Evolutionary conservation across 2,797 vertebrate species (phyloP).

Genomic region (Gallirallus australis): DNA sequence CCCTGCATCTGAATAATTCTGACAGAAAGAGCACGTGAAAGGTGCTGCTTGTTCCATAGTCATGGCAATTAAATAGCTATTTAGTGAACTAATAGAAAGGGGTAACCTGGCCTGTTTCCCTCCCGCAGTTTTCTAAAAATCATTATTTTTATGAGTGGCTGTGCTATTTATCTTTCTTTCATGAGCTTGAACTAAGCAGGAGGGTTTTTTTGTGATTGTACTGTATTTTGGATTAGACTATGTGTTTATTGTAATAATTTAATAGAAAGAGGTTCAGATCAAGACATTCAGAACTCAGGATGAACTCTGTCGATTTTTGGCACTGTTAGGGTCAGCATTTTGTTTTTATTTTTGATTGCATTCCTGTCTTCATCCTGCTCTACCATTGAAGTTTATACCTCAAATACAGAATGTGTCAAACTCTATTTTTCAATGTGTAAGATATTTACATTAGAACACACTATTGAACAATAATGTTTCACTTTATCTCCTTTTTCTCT

Average conservation of each 20-base stretch:
- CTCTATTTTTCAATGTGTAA: background rate
- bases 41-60: background rate
- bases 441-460: background rate
- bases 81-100: background rate
- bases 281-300: background rate
- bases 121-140: background rate
- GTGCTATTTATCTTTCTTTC: background rate
- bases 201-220: background rate
- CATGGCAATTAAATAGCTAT: background rate
- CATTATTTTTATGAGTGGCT: background rate
- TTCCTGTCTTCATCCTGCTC: background rate
- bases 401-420: background rate
- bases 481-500: background rate
- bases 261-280: background rate
- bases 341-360: background rate
- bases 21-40: background rate
- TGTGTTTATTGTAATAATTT: background rate
- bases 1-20: background rate
- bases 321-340: background rate
- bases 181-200: background rate
- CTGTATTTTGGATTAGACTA: background rate
- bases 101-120: background rate
- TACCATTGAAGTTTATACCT: fast-evolving
- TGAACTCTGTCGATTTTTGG: background rate
- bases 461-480: background rate